phyloP scores from a whole-genome alignment of 2,888 invertebrate species.

The Cryptocheilus praepositus region DNA sequence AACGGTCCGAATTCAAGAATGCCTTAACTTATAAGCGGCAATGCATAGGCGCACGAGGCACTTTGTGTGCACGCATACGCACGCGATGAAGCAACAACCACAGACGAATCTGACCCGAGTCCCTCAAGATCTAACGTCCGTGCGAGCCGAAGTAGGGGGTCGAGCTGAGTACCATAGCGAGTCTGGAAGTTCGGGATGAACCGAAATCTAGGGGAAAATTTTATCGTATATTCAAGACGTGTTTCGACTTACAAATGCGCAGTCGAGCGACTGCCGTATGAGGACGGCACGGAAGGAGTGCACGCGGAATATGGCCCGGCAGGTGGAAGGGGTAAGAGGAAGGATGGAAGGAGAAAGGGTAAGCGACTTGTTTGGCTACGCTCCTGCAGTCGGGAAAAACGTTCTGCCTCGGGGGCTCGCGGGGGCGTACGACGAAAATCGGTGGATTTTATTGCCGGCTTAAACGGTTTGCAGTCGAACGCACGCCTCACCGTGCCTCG shows the following conservation, averaged over 20 bases:
- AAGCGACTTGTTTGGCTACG: constrained; percentile 22
- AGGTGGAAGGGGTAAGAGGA: constrained; percentile 6
- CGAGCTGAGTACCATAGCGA: constrained; percentile 2
- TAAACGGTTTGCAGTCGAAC: constrained; percentile 8
- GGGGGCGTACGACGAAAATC: not conserved
- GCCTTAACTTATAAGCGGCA: too few relatives aligned
- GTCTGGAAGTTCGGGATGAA: constrained; percentile 37
- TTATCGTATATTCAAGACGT: constrained; percentile 72
- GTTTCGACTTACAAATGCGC: constrained; percentile 65
- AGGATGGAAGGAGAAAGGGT: constrained; percentile 22
- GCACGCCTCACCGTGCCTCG: constrained; percentile 1
- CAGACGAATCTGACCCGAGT: constrained; percentile 12
- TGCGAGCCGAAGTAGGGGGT: constrained; percentile 4
- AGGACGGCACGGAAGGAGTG: constrained; percentile 1
- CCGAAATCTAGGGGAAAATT: constrained; percentile 68
- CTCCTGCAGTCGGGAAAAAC: constrained; percentile 27
- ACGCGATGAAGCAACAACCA: too few relatives aligned
- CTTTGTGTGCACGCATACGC: too few relatives aligned
- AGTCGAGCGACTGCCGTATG: not conserved
- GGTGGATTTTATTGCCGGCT: constrained; percentile 5
- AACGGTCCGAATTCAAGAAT: too few relatives aligned
- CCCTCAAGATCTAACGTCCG: too few relatives aligned
- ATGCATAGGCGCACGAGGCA: too few relatives aligned
- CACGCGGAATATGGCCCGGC: not conserved
- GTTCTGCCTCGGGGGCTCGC: constrained; percentile 16